Percentiles rank a stretch among this genome's conserved stretches.
phyloP scores from a whole-genome alignment of 2,797 vertebrate species.

The Sebastes steindachneri region DNA sequence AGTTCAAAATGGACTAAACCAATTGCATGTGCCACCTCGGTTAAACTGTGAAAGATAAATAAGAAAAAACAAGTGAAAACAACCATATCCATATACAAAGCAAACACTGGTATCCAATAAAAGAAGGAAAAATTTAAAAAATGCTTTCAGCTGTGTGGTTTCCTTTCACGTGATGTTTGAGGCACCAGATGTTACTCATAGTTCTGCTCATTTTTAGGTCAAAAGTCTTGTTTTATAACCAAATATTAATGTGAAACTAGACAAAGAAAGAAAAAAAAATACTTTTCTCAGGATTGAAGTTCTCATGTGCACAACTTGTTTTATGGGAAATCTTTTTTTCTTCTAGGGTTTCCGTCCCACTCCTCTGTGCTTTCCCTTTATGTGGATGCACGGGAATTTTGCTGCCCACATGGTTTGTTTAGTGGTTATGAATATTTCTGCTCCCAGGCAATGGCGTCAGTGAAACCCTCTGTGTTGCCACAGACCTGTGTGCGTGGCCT shows the following conservation, averaged over 20 bases:
- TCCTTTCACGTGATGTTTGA: background rate
- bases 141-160: slow-evolving; percentile 22
- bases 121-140: slow-evolving; percentile 33
- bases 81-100: slow-evolving; percentile 30
- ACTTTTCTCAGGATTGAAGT: background rate
- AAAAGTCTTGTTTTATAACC: background rate
- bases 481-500: slow-evolving; percentile 6
- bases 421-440: slow-evolving; percentile 24
- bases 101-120: slow-evolving; percentile 63
- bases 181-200: background rate
- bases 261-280: background rate
- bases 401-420: background rate
- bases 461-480: slow-evolving; percentile 2
- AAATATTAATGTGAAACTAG: background rate
- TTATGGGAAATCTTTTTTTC: background rate
- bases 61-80: background rate
- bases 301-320: background rate
- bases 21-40: slow-evolving; percentile 38
- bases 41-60: slow-evolving; percentile 41
- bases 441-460: background rate
- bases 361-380: background rate
- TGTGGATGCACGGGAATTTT: slow-evolving; percentile 1
- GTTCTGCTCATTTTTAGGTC: background rate
- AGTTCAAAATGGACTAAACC: slow-evolving; percentile 19
- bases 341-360: background rate